Evolutionary conservation across 2,888 invertebrate species (phyloP).

Genomic region (Troides aeacus): DNA sequence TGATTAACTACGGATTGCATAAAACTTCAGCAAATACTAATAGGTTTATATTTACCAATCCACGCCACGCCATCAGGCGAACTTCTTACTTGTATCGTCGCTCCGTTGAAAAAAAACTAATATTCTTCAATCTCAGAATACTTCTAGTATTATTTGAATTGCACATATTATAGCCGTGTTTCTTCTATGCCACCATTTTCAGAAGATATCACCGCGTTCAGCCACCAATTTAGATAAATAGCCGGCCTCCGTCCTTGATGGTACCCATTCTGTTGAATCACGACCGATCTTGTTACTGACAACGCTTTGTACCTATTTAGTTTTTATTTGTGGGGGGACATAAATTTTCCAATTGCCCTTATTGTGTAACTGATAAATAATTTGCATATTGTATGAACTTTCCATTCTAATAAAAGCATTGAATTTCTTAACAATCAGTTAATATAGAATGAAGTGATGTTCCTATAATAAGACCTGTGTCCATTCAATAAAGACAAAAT

Average conservation of each 20-base stretch:
- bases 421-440: too few species aligned
- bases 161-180: constrained; percentile 8
- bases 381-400: constrained; percentile 8
- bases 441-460: too few species aligned
- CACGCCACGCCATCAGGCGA: too few species aligned
- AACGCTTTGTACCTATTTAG: constrained; percentile 34
- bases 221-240: constrained; percentile 51
- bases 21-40: too few species aligned
- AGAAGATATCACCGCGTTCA: constrained; percentile 37
- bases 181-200: constrained; percentile 39
- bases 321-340: constrained; percentile 30
- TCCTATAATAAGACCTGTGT: too few species aligned
- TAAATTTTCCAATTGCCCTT: constrained; percentile 30
- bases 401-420: not conserved
- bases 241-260: constrained; percentile 38
- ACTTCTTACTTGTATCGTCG: not conserved
- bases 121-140: not conserved
- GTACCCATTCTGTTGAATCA: constrained; percentile 41
- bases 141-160: not conserved
- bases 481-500: too few species aligned
- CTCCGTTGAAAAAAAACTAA: not conserved
- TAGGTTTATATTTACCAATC: too few species aligned
- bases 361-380: constrained; percentile 30
- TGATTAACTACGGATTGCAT: too few species aligned
- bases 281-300: constrained; percentile 38